Conservation (phyloP, 2,888 invertebrate genomes). For the Leptinotarsa peninsularis region DNA sequence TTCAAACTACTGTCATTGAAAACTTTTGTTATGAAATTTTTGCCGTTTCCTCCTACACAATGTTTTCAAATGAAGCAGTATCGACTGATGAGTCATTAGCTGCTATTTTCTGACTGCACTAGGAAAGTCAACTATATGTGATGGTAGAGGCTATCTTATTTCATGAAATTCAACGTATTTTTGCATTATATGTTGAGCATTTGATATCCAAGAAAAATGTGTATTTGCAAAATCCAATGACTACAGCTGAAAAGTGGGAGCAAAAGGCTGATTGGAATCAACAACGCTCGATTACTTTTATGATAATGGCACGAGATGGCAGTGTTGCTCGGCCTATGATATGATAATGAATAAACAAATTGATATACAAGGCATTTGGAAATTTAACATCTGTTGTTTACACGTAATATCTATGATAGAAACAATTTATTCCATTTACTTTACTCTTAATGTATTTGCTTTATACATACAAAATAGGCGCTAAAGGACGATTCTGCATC, state of each 20-base stretch:
- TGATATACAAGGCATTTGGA: constrained; percentile 65
- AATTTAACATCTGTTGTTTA: constrained; percentile 50
- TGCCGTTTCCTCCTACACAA: too few relatives aligned
- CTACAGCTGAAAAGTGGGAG: constrained; percentile 33
- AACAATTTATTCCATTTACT: constrained; percentile 48
- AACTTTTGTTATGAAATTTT: too few relatives aligned
- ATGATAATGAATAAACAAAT: constrained; percentile 65
- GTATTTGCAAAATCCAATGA: constrained; percentile 22
- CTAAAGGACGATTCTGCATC: constrained; percentile 44
- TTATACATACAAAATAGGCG: constrained; percentile 59
- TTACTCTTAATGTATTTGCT: constrained; percentile 55
- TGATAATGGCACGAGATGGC: constrained; percentile 56
- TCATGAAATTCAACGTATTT: too few relatives aligned
- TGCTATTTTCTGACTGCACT: too few relatives aligned
- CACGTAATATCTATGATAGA: constrained; percentile 52
- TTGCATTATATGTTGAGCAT: too few relatives aligned
- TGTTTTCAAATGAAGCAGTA: too few relatives aligned
- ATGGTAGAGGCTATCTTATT: too few relatives aligned
- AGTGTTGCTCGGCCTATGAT: constrained; percentile 64
- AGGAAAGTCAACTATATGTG: too few relatives aligned
- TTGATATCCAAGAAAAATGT: not conserved
- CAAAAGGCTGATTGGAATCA: constrained; percentile 52
- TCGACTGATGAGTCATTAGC: too few relatives aligned
- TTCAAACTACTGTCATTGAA: too few relatives aligned
- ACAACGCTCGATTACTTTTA: constrained; percentile 47